Conservation (phyloP, 2,888 invertebrate species). For the Stenotaenia linearis region DNA sequence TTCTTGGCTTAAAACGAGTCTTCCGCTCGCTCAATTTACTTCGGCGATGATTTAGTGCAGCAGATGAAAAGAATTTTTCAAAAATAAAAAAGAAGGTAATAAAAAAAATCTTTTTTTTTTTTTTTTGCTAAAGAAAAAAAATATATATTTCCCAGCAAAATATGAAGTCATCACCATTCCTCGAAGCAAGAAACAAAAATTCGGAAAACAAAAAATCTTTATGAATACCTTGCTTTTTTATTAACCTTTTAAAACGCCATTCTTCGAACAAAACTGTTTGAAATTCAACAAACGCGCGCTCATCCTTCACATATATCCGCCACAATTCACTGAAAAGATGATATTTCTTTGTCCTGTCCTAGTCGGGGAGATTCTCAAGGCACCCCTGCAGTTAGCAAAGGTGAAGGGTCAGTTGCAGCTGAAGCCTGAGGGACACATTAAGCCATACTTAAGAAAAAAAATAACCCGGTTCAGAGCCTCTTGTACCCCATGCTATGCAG, state of each 20-base stretch:
- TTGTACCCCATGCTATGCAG: conserved; percentile 17
- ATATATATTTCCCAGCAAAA: no score
- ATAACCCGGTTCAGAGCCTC: background rate
- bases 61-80: background rate
- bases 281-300: background rate
- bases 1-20: conserved; percentile 17
- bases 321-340: conserved; percentile 21
- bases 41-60: background rate
- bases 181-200: background rate
- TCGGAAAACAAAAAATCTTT: background rate
- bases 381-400: background rate
- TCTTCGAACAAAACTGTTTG: background rate
- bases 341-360: conserved; percentile 12
- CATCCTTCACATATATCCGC: conserved; percentile 21
- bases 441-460: conserved; percentile 24
- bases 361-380: background rate
- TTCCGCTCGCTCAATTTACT: conserved; percentile 12
- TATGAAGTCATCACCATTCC: background rate
- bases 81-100: background rate
- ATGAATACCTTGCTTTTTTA: background rate
- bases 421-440: conserved; percentile 23
- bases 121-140: no score
- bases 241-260: background rate
- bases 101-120: no score
- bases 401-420: conserved; percentile 7